A percentile compares a stretch with the other conserved stretches of the same genome.
These are phyloP conservation scores for Lacerta agilis DNA, from an alignment of 2,797 vertebrate genomes.

Conservation along the genomic window DNA sequence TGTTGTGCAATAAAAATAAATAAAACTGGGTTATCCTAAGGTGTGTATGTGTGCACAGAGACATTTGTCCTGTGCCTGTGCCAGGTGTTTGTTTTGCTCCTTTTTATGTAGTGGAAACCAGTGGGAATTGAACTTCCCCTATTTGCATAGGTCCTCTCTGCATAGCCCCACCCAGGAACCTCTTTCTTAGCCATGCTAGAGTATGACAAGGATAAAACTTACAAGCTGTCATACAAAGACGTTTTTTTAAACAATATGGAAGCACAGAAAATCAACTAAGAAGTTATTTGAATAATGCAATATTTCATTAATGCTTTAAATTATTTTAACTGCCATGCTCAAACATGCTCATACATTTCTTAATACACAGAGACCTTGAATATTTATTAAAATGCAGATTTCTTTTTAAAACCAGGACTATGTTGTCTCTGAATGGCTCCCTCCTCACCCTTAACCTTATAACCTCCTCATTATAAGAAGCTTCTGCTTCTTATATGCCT, in stretches of 20 bases:
- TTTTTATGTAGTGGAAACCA: background rate
- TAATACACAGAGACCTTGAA: slow-evolving; percentile 57
- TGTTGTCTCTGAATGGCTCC: slow-evolving; percentile 58
- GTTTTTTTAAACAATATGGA: background rate
- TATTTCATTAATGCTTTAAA: slow-evolving; percentile 73
- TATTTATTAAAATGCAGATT: slow-evolving; percentile 63
- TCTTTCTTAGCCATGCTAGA: background rate
- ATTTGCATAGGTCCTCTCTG: background rate
- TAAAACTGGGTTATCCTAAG: background rate
- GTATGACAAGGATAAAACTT: background rate
- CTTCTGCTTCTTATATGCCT: slow-evolving; percentile 63
- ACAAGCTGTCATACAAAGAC: background rate
- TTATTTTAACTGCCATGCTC: slow-evolving; percentile 65
- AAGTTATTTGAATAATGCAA: slow-evolving; percentile 55
- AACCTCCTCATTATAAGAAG: slow-evolving; percentile 64
- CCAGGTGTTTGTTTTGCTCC: background rate
- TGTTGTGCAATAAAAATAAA: background rate
- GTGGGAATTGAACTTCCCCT: background rate
- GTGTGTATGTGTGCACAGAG: background rate
- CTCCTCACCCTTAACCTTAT: slow-evolving; percentile 64
- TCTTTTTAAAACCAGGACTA: slow-evolving; percentile 42
- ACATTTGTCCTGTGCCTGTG: background rate
- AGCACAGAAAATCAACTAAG: background rate
- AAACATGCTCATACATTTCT: slow-evolving; percentile 69
- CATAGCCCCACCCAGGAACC: background rate